Conservation (phyloP, 2,113 vertebrate species). For the Gnathonemus longibarbis region DNA sequence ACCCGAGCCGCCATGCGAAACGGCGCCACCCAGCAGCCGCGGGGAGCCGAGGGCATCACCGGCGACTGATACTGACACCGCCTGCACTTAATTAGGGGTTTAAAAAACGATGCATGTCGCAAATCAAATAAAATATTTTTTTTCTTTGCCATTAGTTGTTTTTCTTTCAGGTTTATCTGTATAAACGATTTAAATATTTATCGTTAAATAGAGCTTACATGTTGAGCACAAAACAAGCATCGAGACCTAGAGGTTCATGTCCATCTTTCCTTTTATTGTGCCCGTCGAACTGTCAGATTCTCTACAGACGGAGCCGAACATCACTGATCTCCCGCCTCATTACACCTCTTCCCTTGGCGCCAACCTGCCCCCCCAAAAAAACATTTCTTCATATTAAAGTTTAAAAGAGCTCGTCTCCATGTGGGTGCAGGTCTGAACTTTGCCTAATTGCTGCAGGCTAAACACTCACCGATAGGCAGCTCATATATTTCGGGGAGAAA, state of each 20-base stretch:
- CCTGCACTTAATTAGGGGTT: conserved; percentile 20
- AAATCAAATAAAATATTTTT: not conserved
- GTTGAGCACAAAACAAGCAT: not conserved
- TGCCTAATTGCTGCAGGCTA: not conserved
- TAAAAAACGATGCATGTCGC: not conserved
- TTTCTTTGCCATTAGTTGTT: not conserved
- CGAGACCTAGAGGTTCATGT: not conserved
- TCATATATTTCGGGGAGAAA: not conserved
- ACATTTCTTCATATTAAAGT: not conserved
- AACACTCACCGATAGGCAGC: not conserved
- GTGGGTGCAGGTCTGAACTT: not conserved
- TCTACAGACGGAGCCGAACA: not conserved
- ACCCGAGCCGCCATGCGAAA: conserved; percentile 40
- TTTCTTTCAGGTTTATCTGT: not conserved
- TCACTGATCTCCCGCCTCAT: not conserved
- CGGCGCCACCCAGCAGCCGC: conserved; percentile 22
- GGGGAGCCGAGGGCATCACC: conserved; percentile 8
- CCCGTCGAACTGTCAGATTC: not conserved
- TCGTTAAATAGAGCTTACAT: not conserved
- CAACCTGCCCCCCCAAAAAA: not conserved
- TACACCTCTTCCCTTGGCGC: not conserved
- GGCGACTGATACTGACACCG: conserved; percentile 18
- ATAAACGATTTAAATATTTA: conserved; percentile 1
- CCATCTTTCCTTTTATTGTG: not conserved
- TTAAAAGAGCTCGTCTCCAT: not conserved